phyloP scores from a whole-genome alignment of 1,140 invertebrate species.

The Micrasema minimum region DNA sequence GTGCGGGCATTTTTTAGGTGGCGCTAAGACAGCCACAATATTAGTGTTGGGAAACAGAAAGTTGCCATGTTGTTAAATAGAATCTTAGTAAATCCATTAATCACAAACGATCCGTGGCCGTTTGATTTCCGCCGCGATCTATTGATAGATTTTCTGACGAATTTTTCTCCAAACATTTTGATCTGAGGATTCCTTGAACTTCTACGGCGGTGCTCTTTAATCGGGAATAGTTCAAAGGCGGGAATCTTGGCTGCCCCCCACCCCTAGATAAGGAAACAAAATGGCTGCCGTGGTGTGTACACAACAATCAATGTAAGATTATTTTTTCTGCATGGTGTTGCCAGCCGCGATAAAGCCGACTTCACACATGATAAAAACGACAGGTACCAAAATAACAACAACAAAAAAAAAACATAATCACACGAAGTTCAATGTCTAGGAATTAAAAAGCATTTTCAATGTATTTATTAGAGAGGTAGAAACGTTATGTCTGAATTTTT shows the following conservation, averaged over 20 bases:
- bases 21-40: background rate
- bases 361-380: constrained; percentile 5
- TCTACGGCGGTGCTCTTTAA: constrained; percentile 44
- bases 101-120: constrained; percentile 4
- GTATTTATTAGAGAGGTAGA: too few species aligned
- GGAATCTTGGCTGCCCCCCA: constrained; percentile 25
- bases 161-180: constrained; percentile 27
- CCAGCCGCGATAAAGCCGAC: background rate
- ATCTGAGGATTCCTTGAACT: constrained; percentile 22
- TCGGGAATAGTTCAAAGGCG: constrained; percentile 43
- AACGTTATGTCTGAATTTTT: too few species aligned
- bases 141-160: constrained; percentile 34
- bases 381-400: background rate
- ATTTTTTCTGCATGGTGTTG: constrained; percentile 38
- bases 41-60: background rate
- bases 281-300: constrained; percentile 14
- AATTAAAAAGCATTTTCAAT: too few species aligned
- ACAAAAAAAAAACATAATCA: too few species aligned
- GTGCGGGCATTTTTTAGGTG: too few species aligned
- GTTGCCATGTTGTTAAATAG: constrained; percentile 2
- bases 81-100: constrained; percentile 23
- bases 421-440: too few species aligned
- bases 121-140: constrained; percentile 31
- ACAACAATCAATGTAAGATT: constrained; percentile 31
- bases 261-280: constrained; percentile 43